Percentiles rank a stretch among this genome's conserved stretches.
Conservation (phyloP, 1,140 invertebrate species). For the Argopecten irradians region DNA sequence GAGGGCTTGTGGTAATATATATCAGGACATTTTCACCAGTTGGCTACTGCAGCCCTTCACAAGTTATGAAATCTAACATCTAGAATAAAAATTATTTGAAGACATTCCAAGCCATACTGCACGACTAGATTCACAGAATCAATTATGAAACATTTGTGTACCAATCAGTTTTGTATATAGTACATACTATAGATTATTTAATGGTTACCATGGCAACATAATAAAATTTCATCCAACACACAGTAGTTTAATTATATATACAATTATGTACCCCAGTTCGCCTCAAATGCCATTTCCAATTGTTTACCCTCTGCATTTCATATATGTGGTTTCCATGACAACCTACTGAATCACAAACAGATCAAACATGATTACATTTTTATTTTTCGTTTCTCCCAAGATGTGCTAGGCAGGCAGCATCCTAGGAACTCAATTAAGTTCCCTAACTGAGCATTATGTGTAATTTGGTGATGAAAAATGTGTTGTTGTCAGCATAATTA, state of each 20-base stretch:
- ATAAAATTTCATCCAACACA: neutral
- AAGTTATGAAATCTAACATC: too few relatives aligned
- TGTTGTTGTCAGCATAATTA: neutral
- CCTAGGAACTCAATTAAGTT: neutral
- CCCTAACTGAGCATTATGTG: neutral
- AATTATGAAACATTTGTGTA: too few relatives aligned
- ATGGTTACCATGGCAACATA: neutral
- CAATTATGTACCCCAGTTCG: neutral
- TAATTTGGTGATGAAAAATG: constrained; percentile 14
- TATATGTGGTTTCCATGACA: neutral
- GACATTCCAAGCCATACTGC: too few relatives aligned
- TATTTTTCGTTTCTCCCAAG: neutral
- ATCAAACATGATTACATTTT: neutral
- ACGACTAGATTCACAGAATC: too few relatives aligned
- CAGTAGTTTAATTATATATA: neutral
- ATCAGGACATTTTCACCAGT: too few relatives aligned
- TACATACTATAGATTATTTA: neutral
- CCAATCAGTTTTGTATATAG: too few relatives aligned
- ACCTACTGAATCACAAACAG: neutral
- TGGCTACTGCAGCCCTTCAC: too few relatives aligned
- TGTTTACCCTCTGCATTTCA: neutral
- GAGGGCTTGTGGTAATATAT: too few relatives aligned
- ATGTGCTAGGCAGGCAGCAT: neutral
- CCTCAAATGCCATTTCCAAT: neutral
- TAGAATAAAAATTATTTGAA: too few relatives aligned